Base-by-base conservation (phyloP, 2,888 invertebrate species). In the Capitulum mitella region DNA sequence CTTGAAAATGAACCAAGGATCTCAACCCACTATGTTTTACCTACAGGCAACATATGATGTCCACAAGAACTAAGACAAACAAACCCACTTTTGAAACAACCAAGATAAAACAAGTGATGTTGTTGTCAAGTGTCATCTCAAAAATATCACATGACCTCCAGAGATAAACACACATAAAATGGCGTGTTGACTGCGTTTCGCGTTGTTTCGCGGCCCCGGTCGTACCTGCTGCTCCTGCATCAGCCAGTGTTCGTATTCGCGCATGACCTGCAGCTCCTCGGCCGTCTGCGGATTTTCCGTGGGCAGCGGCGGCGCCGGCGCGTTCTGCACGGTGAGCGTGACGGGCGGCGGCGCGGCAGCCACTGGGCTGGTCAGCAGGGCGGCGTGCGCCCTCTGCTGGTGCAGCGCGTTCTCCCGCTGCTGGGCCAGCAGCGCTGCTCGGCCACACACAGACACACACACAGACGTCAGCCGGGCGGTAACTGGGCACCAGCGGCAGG, bases 211-310 rank as follows among this genome's bases (percentile, higher is more conserved):
- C n/a, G n/a, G n/a, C n/a, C n/a, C n/a, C n/a, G n/a, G n/a, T n/a
- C 75, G 12, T 26, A 76, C 75, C 46, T 76, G 43, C 46, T 76
- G 75, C 29, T 76, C 75, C 16, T 32, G 43, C 29, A 32, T 1
- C 29, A 79, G 79, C 79, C 79, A 79, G 8, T 46, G 34, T 12
- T 79, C 79, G 48, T 79, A 79, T 3, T 76, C 76, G 29, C 22
- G 76, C 43, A 48, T 48, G 29, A 90, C 87, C 86, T 91, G 92
- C 82, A 91, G 89, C 86, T 93, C 93, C 83, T 92, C 91, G 80
- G 93, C 93, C 58, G 89, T 89, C 78, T 89, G 87, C 81, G 92
- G 89, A 83, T 91, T 91, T 82, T 93, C 93, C 78, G 92, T 91
- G 34, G 93, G 93, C 82, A 90, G 87, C 40, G 93, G 91, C 74